A percentile compares a stretch with the other conserved stretches of the same genome.
Conservation (phyloP, 2,888 invertebrate species). For the Dynastes tityus region DNA sequence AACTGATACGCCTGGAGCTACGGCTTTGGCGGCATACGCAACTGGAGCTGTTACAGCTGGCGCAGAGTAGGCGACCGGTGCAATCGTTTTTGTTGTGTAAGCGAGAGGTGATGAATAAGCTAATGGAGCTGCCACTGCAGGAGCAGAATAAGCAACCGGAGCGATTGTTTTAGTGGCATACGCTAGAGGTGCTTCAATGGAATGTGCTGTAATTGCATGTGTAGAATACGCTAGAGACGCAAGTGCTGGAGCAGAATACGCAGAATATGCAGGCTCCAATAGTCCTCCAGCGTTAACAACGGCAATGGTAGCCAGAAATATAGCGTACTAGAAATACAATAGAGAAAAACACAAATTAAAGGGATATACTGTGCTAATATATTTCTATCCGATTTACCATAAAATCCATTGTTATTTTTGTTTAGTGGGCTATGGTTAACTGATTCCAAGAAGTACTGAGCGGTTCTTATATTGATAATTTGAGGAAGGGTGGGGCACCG, state of each 20-base stretch:
- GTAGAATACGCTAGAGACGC: constrained; percentile 44
- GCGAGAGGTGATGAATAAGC: constrained; percentile 47
- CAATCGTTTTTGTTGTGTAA: constrained; percentile 46
- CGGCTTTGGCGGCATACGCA: constrained; percentile 37
- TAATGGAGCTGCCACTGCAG: constrained; percentile 30
- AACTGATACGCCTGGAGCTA: constrained; percentile 34
- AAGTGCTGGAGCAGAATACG: constrained; percentile 31
- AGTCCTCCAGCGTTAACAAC: constrained; percentile 52
- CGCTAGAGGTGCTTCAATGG: constrained; percentile 25
- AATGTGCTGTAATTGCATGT: constrained; percentile 21
- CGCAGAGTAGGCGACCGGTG: constrained; percentile 49
- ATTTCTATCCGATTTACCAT: neutral
- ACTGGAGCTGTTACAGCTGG: constrained; percentile 47
- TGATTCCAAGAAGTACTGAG: neutral
- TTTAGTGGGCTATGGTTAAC: neutral
- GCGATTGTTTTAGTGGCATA: neutral
- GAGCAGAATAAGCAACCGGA: constrained; percentile 45
- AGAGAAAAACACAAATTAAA: neutral
- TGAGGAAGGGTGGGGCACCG: neutral
- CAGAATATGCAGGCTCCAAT: constrained; percentile 15
- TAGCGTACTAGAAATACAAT: constrained; percentile 48
- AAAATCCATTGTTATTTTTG: neutral
- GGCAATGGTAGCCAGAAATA: constrained; percentile 54
- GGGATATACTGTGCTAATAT: neutral
- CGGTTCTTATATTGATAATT: neutral